These are phyloP conservation scores for Schizaphis graminum DNA, from an alignment of 2,888 invertebrate genomes.

Conservation along the genomic window DNA sequence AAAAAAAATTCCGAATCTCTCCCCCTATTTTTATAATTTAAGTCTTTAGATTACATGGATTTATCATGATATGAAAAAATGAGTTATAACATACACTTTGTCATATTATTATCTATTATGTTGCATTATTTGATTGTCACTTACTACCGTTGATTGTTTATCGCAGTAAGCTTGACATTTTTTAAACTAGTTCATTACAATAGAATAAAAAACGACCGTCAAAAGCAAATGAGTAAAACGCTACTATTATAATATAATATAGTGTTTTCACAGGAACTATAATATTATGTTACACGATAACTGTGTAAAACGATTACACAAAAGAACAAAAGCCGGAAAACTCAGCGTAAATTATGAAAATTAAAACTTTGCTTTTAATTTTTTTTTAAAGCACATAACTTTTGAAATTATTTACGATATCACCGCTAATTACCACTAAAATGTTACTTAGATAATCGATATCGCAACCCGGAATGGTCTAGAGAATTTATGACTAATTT, in stretches of 20 bases:
- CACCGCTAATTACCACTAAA: slow-evolving; percentile 11
- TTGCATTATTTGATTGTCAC: background rate
- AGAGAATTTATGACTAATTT: background rate
- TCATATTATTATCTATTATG: background rate
- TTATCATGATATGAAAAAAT: background rate
- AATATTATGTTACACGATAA: background rate
- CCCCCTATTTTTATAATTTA: background rate
- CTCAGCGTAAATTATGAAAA: background rate
- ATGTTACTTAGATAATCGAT: background rate
- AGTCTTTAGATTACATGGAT: background rate
- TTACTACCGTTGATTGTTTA: background rate
- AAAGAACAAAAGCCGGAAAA: background rate
- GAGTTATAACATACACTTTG: background rate
- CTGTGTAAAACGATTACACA: slow-evolving; percentile 12
- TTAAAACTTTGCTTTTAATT: background rate
- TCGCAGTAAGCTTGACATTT: background rate
- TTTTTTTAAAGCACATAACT: background rate
- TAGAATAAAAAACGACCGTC: background rate
- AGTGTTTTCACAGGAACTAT: background rate
- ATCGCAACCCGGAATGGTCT: background rate
- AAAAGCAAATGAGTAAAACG: background rate
- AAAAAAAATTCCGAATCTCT: background rate
- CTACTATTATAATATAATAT: background rate
- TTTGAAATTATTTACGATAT: slow-evolving; percentile 12
- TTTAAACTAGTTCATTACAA: background rate